A percentile compares a stretch with the other conserved stretches of the same genome.
phyloP scores from a whole-genome alignment of 2,113 vertebrate genomes.

The Eretmochelys imbricata region DNA sequence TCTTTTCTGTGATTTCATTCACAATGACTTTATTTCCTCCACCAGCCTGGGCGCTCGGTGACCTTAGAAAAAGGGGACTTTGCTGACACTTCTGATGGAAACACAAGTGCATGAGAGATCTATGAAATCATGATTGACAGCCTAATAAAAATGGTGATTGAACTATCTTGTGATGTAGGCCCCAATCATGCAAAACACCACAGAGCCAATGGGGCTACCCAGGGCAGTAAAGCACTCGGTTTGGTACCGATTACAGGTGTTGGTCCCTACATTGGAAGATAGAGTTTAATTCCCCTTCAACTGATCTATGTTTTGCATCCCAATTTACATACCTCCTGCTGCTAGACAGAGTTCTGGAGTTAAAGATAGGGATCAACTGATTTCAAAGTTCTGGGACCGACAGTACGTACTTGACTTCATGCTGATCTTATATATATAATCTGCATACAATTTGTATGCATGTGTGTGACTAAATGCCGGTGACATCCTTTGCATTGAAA shows the following conservation, averaged over 20 bases:
- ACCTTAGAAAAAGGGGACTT: neutral
- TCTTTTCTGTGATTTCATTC: neutral
- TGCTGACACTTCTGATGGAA: neutral
- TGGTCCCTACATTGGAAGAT: neutral
- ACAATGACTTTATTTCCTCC: neutral
- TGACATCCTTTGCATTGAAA: neutral
- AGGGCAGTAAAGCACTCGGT: neutral
- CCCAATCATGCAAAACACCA: neutral
- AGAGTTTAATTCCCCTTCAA: neutral
- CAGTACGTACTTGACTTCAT: neutral
- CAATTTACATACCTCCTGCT: neutral
- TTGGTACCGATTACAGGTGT: neutral
- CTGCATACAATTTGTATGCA: neutral
- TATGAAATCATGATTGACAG: neutral
- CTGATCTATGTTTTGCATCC: neutral
- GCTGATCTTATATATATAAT: neutral
- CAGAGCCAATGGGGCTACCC: neutral
- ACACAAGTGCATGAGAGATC: neutral
- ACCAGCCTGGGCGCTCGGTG: neutral
- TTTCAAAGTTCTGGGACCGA: neutral
- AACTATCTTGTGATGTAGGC: neutral
- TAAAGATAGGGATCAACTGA: neutral
- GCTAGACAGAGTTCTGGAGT: neutral
- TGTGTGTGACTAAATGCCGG: neutral
- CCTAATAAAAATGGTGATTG: neutral